Evolutionary conservation across 1,140 invertebrate species (phyloP), one percentile per base, ranked within the genome.

Genomic region (Euwallacea fornicatus): DNA sequence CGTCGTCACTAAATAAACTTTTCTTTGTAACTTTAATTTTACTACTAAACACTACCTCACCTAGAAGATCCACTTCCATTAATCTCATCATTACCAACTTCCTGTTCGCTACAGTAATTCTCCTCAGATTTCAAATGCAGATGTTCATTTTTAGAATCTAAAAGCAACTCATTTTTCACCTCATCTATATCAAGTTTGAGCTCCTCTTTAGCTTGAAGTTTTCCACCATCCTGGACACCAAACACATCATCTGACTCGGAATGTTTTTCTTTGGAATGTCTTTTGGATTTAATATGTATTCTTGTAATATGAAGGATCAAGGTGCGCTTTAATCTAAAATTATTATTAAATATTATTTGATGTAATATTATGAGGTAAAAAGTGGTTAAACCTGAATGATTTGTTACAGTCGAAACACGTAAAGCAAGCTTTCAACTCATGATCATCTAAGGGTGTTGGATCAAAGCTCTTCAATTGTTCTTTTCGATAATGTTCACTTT

Each of bases 391-490:
- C 69, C 62, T 71, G 42, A 74, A 74, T 44, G 66, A 53, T 68
- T 75, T 75, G 42, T 71, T 68, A 54, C 74, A 75, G 16, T 67
- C n/a, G 56, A 66, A 41, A 65, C 74, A 75, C 16, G 46, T 63
- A 73, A 59, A 75, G 64, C 21, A 21, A 10, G 7, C 7, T 44
- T 50, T 33, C 7, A 15, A 43, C 11, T 55, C 59, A 33, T 33
- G 21, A 33, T 33, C 21, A 33, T 33, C 46, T 50, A 10, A 50
- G 13, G 54, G 54, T 33, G 21, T 56, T 56, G 54, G 54, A 16
- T 56, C 13, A 21, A 3, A 13, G 41, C 21, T 64, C 46, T 62
- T 62, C 46, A 60, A 60, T 15, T 42, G 65, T 7, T 59, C 15
- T 16, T 60, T 75, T 59, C 74, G 41, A 13, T 60, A 66, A 11